Base-by-base conservation (phyloP, 2,888 invertebrate genomes). In the Zelleria hepariella region DNA sequence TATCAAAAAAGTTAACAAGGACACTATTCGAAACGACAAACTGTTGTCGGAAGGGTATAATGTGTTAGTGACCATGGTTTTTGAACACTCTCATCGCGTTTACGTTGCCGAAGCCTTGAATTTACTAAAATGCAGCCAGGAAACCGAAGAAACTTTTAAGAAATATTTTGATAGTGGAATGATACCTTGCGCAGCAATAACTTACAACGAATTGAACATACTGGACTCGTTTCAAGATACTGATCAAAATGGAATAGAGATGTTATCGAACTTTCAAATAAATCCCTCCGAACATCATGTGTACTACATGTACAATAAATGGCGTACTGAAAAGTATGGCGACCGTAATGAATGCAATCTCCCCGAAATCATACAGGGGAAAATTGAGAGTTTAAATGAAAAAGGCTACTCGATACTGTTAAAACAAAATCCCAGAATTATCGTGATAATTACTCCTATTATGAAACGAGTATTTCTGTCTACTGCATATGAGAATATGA, bases 401-500 rank as follows among this genome's bases (percentile, higher is more conserved):
- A 32, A 57, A 32, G 57, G 57, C 15, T 57, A 21, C 23, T 21
- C 24, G 24, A 42, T 57, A 42, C 20, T 42, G 42, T 57, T 15
- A 8, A 57, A 23, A 57, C 10, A 57, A 57, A 57, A 42, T 21
- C 57, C 57, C 32, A 57, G 24, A 23, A 42, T 57, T 57, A 59
- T 59, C 51, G 61, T 61, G 23, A 53, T 59, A 53, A 61, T 62
- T 53, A 60, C 58, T 42, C 60, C 61, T 55, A 61, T 63, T 27
- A 63, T 60, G 61, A 58, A 63, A 60, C 32, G 60, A 58, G 58
- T 61, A 4, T 63, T 59, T 56, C 32, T 60, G 52, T 58, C 63
- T 57, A 26, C 32, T 57, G 51, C 48, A 42, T 48, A 42, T 54
- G 59, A 63, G 32, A 53, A 63, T 47, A 61, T 60, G 63, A 51